Conservation (phyloP, 2,797 vertebrate genomes). For the Ara ararauna region DNA sequence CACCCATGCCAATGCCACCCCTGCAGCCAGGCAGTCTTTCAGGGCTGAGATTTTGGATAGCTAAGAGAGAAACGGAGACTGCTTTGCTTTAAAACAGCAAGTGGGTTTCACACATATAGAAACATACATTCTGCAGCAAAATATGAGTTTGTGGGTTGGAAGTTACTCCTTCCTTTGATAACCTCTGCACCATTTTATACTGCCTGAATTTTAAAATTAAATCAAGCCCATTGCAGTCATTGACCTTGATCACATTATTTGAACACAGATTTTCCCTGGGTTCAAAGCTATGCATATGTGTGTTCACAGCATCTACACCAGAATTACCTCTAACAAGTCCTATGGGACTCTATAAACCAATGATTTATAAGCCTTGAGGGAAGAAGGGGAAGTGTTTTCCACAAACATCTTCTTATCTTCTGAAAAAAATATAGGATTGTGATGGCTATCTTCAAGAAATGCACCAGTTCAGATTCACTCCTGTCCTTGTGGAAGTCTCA, state of each 20-base stretch:
- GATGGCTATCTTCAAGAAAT: background rate
- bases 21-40: background rate
- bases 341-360: background rate
- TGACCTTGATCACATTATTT: background rate
- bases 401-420: background rate
- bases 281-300: fast-evolving
- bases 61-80: background rate
- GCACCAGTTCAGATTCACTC: background rate
- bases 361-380: background rate
- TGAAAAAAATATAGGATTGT: background rate
- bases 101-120: background rate
- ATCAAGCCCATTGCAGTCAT: fast-evolving
- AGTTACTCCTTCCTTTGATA: background rate
- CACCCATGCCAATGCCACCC: fast-evolving
- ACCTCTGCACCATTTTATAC: background rate
- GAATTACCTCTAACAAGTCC: background rate
- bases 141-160: fast-evolving
- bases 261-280: background rate
- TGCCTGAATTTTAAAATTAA: background rate
- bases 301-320: background rate
- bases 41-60: background rate
- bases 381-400: background rate
- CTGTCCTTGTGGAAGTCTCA: background rate
- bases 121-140: background rate
- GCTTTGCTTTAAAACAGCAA: background rate